Conservation (phyloP, 2,888 invertebrate genomes). For the Cryptus viduatorius region DNA sequence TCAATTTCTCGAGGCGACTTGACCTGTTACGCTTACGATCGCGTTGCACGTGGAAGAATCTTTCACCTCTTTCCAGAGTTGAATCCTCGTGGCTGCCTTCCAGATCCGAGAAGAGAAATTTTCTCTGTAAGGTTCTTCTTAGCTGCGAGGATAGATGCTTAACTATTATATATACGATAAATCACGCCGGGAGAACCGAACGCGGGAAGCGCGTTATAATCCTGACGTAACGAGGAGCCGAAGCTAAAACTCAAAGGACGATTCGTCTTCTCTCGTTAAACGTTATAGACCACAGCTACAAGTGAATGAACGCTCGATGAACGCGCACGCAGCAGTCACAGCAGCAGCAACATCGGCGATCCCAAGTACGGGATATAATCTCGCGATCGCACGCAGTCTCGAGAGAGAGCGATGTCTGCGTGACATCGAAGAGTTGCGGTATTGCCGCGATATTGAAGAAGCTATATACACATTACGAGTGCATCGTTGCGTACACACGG, state of each 20-base stretch:
- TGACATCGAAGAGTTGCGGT: slow-evolving; percentile 52
- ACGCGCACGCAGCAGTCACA: slow-evolving; percentile 44
- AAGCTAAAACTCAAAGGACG: slow-evolving; percentile 23
- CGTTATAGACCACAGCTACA: slow-evolving; percentile 17
- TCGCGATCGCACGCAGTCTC: slow-evolving; percentile 41
- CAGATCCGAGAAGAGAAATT: slow-evolving; percentile 50
- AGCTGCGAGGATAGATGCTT: neutral
- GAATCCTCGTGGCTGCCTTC: slow-evolving; percentile 13
- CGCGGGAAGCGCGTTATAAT: slow-evolving; percentile 32
- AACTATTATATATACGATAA: slow-evolving; percentile 27
- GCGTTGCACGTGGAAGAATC: slow-evolving; percentile 51
- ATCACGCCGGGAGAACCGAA: slow-evolving; percentile 25
- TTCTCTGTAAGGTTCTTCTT: slow-evolving; percentile 40
- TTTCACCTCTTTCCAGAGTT: slow-evolving; percentile 26
- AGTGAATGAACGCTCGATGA: slow-evolving; percentile 66
- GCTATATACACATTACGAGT: slow-evolving; percentile 2
- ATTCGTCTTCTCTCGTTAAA: slow-evolving; percentile 30
- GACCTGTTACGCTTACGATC: slow-evolving; percentile 40
- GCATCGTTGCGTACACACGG: slow-evolving; percentile 10
- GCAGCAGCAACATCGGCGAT: slow-evolving; percentile 15
- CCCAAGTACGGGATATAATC: slow-evolving; percentile 63
- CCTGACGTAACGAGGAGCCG: slow-evolving; percentile 47
- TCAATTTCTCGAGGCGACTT: neutral
- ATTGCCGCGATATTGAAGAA: slow-evolving; percentile 45
- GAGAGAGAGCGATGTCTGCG: slow-evolving; percentile 56